These are phyloP conservation scores for Poecilia latipinna DNA, from an alignment of 2,113 vertebrate genomes.

Conservation along the genomic window DNA sequence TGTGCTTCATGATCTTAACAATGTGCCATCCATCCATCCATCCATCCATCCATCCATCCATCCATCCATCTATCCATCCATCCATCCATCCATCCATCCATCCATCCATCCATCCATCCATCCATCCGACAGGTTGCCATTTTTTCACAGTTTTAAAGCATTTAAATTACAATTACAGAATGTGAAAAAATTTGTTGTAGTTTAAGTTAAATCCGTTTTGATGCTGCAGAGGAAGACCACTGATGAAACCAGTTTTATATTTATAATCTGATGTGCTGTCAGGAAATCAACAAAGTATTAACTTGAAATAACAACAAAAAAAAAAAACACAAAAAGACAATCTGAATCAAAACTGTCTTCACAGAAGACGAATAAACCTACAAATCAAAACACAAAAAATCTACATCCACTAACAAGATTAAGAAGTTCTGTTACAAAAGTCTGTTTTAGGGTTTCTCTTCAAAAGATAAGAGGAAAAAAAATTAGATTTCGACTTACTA, in stretches of 20 bases:
- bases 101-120: not conserved
- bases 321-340: too few relatives aligned
- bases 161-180: not conserved
- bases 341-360: not conserved
- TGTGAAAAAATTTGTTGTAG: not conserved
- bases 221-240: too few relatives aligned
- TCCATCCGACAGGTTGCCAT: not conserved
- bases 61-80: too few relatives aligned
- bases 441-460: not conserved
- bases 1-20: not conserved
- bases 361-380: not conserved
- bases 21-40: not conserved
- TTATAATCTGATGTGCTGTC: too few relatives aligned
- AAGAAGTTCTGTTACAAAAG: not conserved
- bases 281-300: too few relatives aligned
- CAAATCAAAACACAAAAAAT: not conserved
- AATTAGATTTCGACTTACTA: too few relatives aligned
- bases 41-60: too few relatives aligned
- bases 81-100: too few relatives aligned
- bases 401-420: not conserved
- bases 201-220: not conserved
- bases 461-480: not conserved
- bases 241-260: not conserved
- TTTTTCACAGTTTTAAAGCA: not conserved
- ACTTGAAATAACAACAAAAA: too few relatives aligned